Percentiles rank a stretch among this genome's conserved stretches.
These are phyloP conservation scores for Alectoris magna DNA, from an alignment of 2,797 vertebrate species.

Conservation along the genomic window DNA sequence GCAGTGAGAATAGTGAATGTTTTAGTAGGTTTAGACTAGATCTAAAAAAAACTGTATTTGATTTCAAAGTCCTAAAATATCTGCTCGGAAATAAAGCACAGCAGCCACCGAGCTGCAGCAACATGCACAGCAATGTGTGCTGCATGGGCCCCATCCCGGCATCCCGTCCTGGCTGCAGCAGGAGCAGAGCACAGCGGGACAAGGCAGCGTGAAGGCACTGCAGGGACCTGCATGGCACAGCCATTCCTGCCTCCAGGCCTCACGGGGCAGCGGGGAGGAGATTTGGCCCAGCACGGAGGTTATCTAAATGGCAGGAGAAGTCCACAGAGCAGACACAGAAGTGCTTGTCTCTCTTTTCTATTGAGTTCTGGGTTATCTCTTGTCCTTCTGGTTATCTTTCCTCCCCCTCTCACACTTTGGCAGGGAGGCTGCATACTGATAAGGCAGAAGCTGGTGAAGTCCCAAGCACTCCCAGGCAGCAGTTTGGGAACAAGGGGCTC, in stretches of 20 bases:
- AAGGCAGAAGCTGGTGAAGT: background rate
- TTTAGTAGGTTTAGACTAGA: conserved; percentile 74
- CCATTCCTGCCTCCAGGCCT: fast-evolving
- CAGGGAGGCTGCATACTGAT: conserved; percentile 27
- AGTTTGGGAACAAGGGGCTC: background rate
- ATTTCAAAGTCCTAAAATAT: conserved; percentile 72
- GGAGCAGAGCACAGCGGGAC: background rate
- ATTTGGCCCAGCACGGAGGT: background rate
- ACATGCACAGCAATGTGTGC: background rate
- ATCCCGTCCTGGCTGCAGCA: background rate
- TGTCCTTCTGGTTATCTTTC: conserved; percentile 1
- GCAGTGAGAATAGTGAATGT: conserved; percentile 68
- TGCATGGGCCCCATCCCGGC: no score
- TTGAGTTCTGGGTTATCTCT: conserved; percentile 19
- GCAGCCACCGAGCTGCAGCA: background rate
- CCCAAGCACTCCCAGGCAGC: conserved; percentile 17
- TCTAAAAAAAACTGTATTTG: conserved; percentile 46
- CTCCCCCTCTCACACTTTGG: background rate
- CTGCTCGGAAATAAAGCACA: background rate
- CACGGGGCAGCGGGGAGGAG: fast-evolving
- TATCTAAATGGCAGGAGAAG: background rate
- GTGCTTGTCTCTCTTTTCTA: background rate
- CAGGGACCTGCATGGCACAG: background rate
- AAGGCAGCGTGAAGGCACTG: background rate
- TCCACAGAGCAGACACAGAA: background rate